Evolutionary conservation across 2,113 vertebrate species (phyloP), one percentile per base, ranked within the genome.

Genomic region (Pelobates fuscus): DNA sequence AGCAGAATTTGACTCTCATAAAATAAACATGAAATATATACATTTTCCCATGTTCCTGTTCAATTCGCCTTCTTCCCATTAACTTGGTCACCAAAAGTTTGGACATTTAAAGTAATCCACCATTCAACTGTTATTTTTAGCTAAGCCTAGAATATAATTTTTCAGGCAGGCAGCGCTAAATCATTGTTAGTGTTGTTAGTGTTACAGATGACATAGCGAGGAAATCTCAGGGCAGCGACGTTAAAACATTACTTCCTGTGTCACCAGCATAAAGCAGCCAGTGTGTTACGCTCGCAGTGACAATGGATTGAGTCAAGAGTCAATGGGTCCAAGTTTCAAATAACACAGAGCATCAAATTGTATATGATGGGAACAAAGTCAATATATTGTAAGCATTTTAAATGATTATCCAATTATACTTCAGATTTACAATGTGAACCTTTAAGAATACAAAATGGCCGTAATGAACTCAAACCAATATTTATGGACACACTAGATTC

Each of bases 121-220:
- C 77, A 79, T 82, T 84, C n/a, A 61, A 81, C 82, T 84, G 79
- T 79, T 84, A 70, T 85, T 86, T 83, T 79, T 83, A 77, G 84
- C 27, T 81, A 85, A 79, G 86, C 80, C 64, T 14, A 83, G 59
- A 79, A 78, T 86, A 84, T 84, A 75, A 71, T 81, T 80, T 82
- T 89, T 89, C 87, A 86, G 84, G 85, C 88, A 89, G 79, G 78
- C 82, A 78, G 82, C 83, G 83, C 87, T 90, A 88, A 84, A 83
- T 89, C 87, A 87, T 78, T 88, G 89, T 90, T 88, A 83, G 88
- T 84, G 84, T 89, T 88, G 88, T 88, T 89, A 89, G 90, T 91
- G 88, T 89, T 89, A 91, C 61, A 27, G 84, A 85, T 77, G 82
- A 87, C 82, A 85, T 89, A 78, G 81, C 88, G 81, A 90, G 88